phyloP scores from a whole-genome alignment of 2,888 invertebrate genomes.

The Tipula confusa region DNA sequence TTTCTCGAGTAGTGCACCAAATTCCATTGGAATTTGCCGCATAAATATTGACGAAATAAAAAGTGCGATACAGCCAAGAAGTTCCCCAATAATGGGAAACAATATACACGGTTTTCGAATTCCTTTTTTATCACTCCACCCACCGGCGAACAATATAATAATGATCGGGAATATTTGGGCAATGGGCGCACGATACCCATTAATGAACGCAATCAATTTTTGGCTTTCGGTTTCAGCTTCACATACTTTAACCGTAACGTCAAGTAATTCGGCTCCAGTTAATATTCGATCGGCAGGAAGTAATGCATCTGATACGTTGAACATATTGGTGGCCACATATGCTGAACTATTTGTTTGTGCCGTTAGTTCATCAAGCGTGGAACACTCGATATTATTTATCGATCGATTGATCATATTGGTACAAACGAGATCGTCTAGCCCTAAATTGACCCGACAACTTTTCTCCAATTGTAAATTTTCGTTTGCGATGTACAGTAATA shows the following conservation, averaged over 20 bases:
- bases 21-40: slow-evolving; percentile 47
- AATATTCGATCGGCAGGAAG: not conserved
- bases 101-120: slow-evolving; percentile 49
- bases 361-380: slow-evolving; percentile 39
- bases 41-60: slow-evolving; percentile 47
- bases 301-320: not conserved
- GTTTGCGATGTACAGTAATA: slow-evolving; percentile 41
- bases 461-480: slow-evolving; percentile 48
- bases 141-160: slow-evolving; percentile 48
- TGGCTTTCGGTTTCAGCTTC: slow-evolving; percentile 48
- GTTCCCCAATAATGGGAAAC: slow-evolving; percentile 46
- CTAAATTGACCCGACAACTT: slow-evolving; percentile 47
- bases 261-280: not conserved
- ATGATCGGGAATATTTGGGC: slow-evolving; percentile 48
- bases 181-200: slow-evolving; percentile 47
- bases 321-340: not conserved
- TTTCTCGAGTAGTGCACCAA: slow-evolving; percentile 46
- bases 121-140: slow-evolving; percentile 49
- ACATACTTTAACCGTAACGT: slow-evolving; percentile 40
- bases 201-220: slow-evolving; percentile 44
- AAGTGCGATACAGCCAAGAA: slow-evolving; percentile 40
- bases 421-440: slow-evolving; percentile 43
- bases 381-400: slow-evolving; percentile 44
- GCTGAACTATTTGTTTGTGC: not conserved
- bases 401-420: slow-evolving; percentile 46